These are phyloP conservation scores for Aramus guarauna DNA, from an alignment of 2,113 vertebrate genomes.

Conservation along the genomic window DNA sequence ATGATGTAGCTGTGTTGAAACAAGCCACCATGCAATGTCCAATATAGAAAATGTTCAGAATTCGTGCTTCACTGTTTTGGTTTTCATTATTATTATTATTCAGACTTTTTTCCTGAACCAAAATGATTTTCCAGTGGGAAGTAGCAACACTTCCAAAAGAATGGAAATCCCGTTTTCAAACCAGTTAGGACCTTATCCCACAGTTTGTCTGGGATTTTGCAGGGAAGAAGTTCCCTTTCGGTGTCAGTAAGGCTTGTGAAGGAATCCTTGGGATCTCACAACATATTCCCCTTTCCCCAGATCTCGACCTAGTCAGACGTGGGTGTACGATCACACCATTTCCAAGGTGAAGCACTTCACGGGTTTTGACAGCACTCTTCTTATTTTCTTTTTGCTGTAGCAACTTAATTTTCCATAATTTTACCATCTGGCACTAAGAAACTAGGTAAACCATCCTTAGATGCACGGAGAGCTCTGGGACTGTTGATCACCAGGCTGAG, in stretches of 20 bases:
- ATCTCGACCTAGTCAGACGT: accelerated
- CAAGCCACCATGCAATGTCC: not conserved
- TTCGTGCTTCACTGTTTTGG: not conserved
- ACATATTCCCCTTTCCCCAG: not conserved
- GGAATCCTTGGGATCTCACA: not conserved
- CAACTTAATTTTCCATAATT: not conserved
- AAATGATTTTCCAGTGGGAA: not conserved
- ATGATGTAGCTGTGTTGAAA: not conserved
- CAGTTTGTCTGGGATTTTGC: not conserved
- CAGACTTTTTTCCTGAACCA: not conserved
- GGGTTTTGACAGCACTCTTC: not conserved
- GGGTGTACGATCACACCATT: not conserved
- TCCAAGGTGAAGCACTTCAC: not conserved
- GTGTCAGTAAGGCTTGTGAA: not conserved
- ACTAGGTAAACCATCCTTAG: not conserved
- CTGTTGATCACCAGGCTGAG: not conserved
- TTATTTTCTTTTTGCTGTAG: not conserved
- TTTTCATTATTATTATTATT: not conserved
- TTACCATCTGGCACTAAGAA: not conserved
- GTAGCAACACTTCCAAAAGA: not conserved
- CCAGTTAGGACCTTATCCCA: not conserved
- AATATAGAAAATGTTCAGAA: not conserved
- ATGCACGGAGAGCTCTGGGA: accelerated
- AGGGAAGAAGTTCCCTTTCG: not conserved
- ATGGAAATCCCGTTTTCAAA: not conserved